These are phyloP conservation scores for Zoanthus sansibaricus DNA, from an alignment of 92 coral and sea anemone genomes.

Conservation along the genomic window DNA sequence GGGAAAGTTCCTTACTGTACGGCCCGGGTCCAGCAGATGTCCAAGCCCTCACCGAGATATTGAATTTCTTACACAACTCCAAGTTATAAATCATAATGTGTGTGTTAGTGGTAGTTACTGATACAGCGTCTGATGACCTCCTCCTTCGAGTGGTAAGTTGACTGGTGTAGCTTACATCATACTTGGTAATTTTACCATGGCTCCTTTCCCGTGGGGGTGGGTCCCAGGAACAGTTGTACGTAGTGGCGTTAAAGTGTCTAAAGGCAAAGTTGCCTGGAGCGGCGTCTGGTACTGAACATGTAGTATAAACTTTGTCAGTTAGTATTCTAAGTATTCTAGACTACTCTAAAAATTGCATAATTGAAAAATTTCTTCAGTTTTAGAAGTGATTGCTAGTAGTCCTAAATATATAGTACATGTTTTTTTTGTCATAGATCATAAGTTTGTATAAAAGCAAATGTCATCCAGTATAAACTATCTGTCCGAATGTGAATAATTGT, in stretches of 20 bases:
- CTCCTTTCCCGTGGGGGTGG: neutral
- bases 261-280: no score
- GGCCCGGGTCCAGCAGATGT: no score
- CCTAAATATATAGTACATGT: no score
- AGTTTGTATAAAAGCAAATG: no score
- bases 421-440: no score
- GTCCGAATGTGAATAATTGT: no score
- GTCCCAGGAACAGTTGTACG: no score
- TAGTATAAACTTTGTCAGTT: neutral
- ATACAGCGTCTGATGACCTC: neutral
- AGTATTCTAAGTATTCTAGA: neutral
- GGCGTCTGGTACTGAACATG: neutral
- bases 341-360: neutral
- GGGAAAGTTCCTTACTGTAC: no score
- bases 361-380: neutral
- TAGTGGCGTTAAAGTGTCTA: no score
- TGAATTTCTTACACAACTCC: neutral
- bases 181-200: neutral
- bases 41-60: conserved; percentile 1
- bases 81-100: neutral
- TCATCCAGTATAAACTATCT: no score
- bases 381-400: no score
- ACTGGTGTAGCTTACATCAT: neutral
- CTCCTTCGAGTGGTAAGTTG: neutral
- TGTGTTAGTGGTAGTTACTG: neutral